Conservation (phyloP, 2,888 invertebrate genomes). For the Rhopalosiphum nymphaeae region DNA sequence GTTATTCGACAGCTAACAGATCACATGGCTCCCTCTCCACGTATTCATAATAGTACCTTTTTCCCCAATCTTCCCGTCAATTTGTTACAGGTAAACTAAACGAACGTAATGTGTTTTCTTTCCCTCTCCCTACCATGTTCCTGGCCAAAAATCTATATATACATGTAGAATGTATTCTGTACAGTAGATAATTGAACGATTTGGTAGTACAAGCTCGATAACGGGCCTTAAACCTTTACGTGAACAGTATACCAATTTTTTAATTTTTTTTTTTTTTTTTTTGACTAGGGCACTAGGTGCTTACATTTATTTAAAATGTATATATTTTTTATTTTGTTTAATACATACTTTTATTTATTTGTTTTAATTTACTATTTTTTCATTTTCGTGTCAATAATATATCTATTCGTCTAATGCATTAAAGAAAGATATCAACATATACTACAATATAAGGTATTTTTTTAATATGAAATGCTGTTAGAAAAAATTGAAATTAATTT, state of each 20-base stretch:
- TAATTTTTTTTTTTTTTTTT: not conserved
- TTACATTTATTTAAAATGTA: not conserved
- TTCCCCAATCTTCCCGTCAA: slow-evolving; percentile 50
- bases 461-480: not conserved
- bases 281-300: not conserved
- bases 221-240: not conserved
- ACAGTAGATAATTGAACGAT: slow-evolving; percentile 56
- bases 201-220: not conserved
- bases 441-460: not conserved
- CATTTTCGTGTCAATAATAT: not conserved
- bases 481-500: not conserved
- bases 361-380: not conserved
- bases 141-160: not conserved
- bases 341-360: too few species aligned
- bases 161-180: not conserved
- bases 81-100: slow-evolving; percentile 57
- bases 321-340: too few species aligned
- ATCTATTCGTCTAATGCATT: not conserved
- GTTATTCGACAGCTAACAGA: slow-evolving; percentile 65
- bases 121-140: not conserved
- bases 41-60: slow-evolving; percentile 51
- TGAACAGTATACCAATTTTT: slow-evolving; percentile 23
- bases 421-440: not conserved
- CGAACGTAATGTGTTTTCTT: slow-evolving; percentile 43
- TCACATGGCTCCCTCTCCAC: slow-evolving; percentile 31